Percentiles rank a stretch among this genome's conserved stretches.
phyloP scores from a whole-genome alignment of 2,888 invertebrate species.

The Harpagoxenus sublaevis region DNA sequence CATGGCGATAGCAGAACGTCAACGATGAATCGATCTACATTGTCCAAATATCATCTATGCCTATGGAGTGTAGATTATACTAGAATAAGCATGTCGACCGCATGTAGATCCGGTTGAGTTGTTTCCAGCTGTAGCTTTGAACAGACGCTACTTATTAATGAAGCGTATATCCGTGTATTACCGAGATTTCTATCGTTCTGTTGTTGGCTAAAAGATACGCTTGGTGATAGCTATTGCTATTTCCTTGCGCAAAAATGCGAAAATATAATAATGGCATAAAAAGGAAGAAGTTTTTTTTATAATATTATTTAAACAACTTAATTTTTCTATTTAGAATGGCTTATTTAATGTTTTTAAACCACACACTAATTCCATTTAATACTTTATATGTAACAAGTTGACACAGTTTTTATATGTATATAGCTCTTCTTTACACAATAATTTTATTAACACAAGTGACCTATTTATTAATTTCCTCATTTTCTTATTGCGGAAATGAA shows the following conservation, averaged over 20 bases:
- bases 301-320: background rate
- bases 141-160: slow-evolving; percentile 21
- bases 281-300: background rate
- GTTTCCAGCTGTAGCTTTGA: slow-evolving; percentile 44
- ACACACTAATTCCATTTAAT: background rate
- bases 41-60: slow-evolving; percentile 47
- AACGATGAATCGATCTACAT: slow-evolving; percentile 61
- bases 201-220: background rate
- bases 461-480: background rate
- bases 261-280: background rate
- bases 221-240: background rate
- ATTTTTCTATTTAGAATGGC: background rate
- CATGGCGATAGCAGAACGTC: slow-evolving; percentile 58
- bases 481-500: background rate
- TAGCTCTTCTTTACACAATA: background rate
- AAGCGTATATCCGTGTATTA: slow-evolving; percentile 23
- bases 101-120: slow-evolving; percentile 42
- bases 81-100: slow-evolving; percentile 58
- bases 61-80: slow-evolving; percentile 29
- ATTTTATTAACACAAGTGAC: background rate
- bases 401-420: background rate
- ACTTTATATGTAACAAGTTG: background rate
- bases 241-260: background rate
- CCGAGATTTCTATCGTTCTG: slow-evolving; percentile 2
- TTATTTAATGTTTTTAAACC: background rate